Evolutionary conservation across 35 echinoderm and acorn worm species (phyloP), one percentile per base, ranked within the genome.

Genomic region (Nesometra sesokonis): DNA sequence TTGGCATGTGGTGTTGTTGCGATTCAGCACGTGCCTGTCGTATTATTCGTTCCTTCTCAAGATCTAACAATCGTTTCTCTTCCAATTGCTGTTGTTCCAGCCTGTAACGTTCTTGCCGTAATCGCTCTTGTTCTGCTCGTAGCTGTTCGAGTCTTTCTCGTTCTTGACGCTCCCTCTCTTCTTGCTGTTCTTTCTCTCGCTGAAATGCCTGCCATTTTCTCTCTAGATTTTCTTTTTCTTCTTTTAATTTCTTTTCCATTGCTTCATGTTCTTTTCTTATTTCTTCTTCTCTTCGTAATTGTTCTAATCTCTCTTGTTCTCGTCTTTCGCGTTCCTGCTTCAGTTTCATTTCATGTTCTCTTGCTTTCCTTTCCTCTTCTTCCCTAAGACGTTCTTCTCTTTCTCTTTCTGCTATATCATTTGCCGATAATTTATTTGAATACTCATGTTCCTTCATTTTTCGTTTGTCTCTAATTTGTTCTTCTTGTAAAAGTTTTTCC

Each of bases 171-270:
- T 93, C 88, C 31, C 88, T 80, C 84, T 97, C 88, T 33, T 85
- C 31, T 88, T 90, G 94, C 82, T 86, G 29, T 31, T 57, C 31
- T 52, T 90, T 93, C 77, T 93, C 91, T 40, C 86, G 47, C 84
- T 97, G 84, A 0, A 93, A 85, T 32, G 93, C 80, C 38, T 93
- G 88, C 94, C 94, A 97, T 80, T 97, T 91, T 29, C 33, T 77
- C 17, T 88, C 87, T 19, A 97, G 86, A 11, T 47, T 82, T 36
- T 93, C 94, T 34, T 91, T 88, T 85, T 91, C 94, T 84, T 97
- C 94, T 27, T 32, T 30, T 35, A 91, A 34, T 21, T 93, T 93
- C 34, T 86, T 57, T n/a, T 93, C 94, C 35, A 89, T 86, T 39
- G 93, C 94, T 77, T 93, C 88, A 11, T 93, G 88, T 32, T 87